Evolutionary conservation across 2,888 invertebrate species (phyloP).

Genomic region (Phymatocera aterrima): DNA sequence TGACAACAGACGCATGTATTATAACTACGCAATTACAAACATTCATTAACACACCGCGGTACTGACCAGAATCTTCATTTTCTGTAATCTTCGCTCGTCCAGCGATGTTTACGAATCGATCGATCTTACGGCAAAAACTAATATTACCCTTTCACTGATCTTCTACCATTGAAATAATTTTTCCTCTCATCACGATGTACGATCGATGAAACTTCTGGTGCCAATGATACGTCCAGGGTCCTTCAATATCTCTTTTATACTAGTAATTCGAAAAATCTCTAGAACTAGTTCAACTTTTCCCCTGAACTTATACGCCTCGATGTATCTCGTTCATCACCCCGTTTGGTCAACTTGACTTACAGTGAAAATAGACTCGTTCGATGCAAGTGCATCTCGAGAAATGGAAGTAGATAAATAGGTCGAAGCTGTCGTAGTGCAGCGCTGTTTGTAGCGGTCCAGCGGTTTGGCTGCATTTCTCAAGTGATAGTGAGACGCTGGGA

Average conservation of each 20-base stretch:
- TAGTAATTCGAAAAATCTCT: constrained; percentile 65
- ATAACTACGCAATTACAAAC: neutral
- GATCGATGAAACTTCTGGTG: constrained; percentile 13
- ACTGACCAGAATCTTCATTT: constrained; percentile 42
- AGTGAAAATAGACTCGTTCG: constrained; percentile 57
- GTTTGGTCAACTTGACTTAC: constrained; percentile 51
- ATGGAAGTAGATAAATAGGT: constrained; percentile 43
- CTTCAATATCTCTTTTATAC: constrained; percentile 74
- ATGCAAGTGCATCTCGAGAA: constrained; percentile 44
- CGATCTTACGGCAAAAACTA: neutral
- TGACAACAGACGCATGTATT: neutral
- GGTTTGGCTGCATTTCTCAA: constrained; percentile 43
- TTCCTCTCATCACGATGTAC: constrained; percentile 32
- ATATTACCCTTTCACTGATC: neutral
- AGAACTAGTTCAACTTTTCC: constrained; percentile 73
- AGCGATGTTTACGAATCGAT: neutral
- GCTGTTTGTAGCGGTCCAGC: constrained; percentile 28
- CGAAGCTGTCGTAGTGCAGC: neutral
- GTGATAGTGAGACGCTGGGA: constrained; percentile 39
- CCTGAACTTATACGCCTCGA: constrained; percentile 59
- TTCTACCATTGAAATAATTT: constrained; percentile 2
- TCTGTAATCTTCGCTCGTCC: neutral
- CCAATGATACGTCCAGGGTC: constrained; percentile 47
- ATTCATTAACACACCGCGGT: neutral
- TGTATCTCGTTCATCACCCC: constrained; percentile 32